Base-by-base conservation (phyloP, 2,797 vertebrate genomes). In the Poeciliopsis infans region DNA sequence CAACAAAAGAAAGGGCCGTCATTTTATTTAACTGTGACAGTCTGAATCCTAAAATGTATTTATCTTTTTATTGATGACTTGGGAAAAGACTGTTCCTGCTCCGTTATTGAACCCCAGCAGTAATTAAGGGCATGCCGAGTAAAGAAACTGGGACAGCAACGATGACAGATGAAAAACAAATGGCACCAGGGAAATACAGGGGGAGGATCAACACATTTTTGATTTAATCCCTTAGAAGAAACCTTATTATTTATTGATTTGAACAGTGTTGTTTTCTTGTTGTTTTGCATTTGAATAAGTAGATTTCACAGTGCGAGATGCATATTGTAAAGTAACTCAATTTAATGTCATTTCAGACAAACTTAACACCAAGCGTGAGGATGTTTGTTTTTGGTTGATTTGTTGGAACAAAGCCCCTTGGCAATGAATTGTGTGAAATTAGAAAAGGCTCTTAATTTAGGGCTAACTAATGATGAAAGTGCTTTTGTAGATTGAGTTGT, bases 11-110 rank as follows among this genome's bases (percentile, higher is more conserved):
- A 51, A 69, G 0, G 4, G 11, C n/a, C 12, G 51, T 45, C 31
- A 12, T 25, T 39, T 0, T 28, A 16, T 45, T 45, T 12, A 15
- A 16, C 68, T 55, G 68, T 0, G 53, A 76, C 12, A 76, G 43
- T 75, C 8, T 72, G 46, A 73, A 81, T 74, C 10, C 20, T n/a
- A 77, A 74, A 61, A 5, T 13, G 3, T 57, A 51, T 28, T 55
- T 25, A 16, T 46, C 57, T 78, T 36, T 36, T 15, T 70, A 51
- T 47, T 76, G 20, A 45, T 33, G n/a, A 28, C 55, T 70, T 49
- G 47, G 45, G 47, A 31, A 10, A 64, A 46, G 10, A 13, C 15
- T 33, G 31, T 69, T 39, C 16, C n/a, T 75, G 41, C 18, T 43
- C 0, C 1, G n/a, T 1, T 6, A 39, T 5, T 8, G 31, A 0